Base-by-base conservation (phyloP, 2,797 vertebrate species). In the Scarus forsteni region DNA sequence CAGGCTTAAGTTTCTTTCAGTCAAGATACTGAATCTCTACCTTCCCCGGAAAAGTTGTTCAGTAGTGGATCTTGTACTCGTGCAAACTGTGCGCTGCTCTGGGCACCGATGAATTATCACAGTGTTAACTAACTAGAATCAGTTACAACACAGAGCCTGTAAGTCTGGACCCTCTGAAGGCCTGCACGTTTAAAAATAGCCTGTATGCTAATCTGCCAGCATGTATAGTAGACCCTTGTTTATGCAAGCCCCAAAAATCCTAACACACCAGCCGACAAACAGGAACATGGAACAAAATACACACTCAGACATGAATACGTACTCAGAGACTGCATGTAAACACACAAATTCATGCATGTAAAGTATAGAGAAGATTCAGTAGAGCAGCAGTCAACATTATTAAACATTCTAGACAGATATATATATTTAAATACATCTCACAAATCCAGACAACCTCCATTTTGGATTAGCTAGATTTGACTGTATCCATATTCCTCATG, bases 401-500 rank as follows among this genome's bases (percentile, higher is more conserved):
- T 71, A 85, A 78, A 77, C 51, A 71, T 86, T 76, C 76, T 60
- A 51, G 40, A 76, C 61, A 34, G 70, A 75, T 74, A 53, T 75
- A 53, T 75, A 16, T 75, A 48, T 69, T 80, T 75, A 73, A 50
- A 34, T 74, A 81, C 84, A 81, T 81, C 79, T 75, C 75, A 73
- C 73, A 89, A 84, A 90, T 87, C 78, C 88, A 76, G 77, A 79
- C 87, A 88, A 67, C 77, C 85, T 79, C 83, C 81, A 85, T 89
- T 91, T 89, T 87, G 86, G 89, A 91, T 90, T 85, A 88, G 77
- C 72, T 67, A 85, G 82, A 90, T 89, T 90, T 85, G 77, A 89
- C 85, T 88, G 74, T 86, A 89, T 89, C 88, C 81, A 86, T 88
- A 87, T 85, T 90, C 68, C 84, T 79, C 61, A 79, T 66, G 61